Conservation (phyloP, 2,113 vertebrate genomes). For the Xiphophorus hellerii region DNA sequence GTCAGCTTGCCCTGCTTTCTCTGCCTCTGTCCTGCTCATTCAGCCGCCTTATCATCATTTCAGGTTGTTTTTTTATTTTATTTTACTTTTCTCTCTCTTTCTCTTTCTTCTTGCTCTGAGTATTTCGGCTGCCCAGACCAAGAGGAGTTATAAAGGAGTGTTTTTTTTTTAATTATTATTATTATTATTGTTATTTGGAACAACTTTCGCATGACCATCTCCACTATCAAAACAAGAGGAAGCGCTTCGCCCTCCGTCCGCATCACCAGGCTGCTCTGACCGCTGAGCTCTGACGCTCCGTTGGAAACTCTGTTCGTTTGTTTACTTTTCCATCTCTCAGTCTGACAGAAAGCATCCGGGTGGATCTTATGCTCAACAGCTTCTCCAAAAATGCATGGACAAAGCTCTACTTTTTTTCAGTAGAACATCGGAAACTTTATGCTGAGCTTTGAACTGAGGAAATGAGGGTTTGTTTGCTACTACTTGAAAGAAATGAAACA, state of each 20-base stretch:
- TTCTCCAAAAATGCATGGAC: conserved; percentile 58
- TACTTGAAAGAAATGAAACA: conserved; percentile 38
- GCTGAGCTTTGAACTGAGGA: conserved; percentile 25
- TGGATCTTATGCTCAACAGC: conserved; percentile 35
- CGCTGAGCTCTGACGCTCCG: conserved; percentile 34
- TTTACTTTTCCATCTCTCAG: conserved; percentile 9
- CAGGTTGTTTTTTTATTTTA: conserved; percentile 1
- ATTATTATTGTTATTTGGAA: not conserved
- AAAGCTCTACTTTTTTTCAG: conserved; percentile 29
- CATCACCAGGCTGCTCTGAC: conserved; percentile 28
- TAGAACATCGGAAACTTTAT: conserved; percentile 19
- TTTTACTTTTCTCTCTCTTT: conserved; percentile 24
- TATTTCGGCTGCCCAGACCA: not conserved
- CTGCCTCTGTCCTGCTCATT: conserved; percentile 62
- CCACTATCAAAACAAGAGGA: conserved; percentile 4
- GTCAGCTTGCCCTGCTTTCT: conserved; percentile 76
- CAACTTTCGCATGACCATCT: not conserved
- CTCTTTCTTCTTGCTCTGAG: not conserved
- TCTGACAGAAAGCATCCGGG: conserved; percentile 32
- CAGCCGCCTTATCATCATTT: conserved; percentile 17
- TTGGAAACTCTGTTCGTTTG: conserved; percentile 19
- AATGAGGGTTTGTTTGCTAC: conserved; percentile 38
- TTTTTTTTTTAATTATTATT: not conserved
- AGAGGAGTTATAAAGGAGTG: not conserved
- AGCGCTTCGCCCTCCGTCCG: conserved; percentile 15